These are phyloP conservation scores for Caenorhabditis latens DNA, from an alignment of 1,140 invertebrate species.

Conservation along the genomic window DNA sequence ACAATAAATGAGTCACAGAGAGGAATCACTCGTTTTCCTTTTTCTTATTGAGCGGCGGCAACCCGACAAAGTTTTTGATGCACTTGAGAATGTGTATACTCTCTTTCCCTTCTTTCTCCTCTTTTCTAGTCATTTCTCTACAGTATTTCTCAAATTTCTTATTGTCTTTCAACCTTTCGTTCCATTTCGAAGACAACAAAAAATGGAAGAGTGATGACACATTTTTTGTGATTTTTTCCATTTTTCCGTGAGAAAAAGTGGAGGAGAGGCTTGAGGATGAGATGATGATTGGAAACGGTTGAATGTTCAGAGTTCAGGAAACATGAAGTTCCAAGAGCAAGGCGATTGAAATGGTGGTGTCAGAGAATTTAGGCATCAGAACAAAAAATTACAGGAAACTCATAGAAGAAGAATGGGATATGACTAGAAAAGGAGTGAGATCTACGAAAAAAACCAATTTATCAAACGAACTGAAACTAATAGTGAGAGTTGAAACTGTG, in stretches of 20 bases:
- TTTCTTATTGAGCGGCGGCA: constrained; percentile 26
- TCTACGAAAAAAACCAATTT: too few species aligned
- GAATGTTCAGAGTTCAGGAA: background rate
- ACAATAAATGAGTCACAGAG: constrained; percentile 31
- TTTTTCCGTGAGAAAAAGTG: constrained; percentile 1
- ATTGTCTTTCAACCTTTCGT: background rate
- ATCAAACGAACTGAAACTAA: too few species aligned
- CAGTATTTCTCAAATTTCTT: constrained; percentile 51
- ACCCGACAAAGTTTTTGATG: constrained; percentile 37
- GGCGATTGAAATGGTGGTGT: background rate
- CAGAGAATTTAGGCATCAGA: too few species aligned
- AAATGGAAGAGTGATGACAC: background rate
- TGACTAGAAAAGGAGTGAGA: too few species aligned
- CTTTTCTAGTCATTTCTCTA: background rate
- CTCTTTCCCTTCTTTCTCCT: background rate
- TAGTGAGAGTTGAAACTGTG: too few species aligned
- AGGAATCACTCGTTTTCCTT: background rate
- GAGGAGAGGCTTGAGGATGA: background rate
- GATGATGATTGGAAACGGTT: background rate
- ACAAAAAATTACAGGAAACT: too few species aligned
- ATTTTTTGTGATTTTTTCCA: constrained; percentile 16
- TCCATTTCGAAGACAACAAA: background rate
- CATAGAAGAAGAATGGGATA: too few species aligned
- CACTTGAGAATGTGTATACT: constrained; percentile 55
- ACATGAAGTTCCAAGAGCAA: background rate